Percentiles rank a stretch among this genome's conserved stretches.
Evolutionary conservation across 30 jellyfish, hydroid and myxozoan species (phyloP).

Genomic region (Haliclystus octoradiatus): DNA sequence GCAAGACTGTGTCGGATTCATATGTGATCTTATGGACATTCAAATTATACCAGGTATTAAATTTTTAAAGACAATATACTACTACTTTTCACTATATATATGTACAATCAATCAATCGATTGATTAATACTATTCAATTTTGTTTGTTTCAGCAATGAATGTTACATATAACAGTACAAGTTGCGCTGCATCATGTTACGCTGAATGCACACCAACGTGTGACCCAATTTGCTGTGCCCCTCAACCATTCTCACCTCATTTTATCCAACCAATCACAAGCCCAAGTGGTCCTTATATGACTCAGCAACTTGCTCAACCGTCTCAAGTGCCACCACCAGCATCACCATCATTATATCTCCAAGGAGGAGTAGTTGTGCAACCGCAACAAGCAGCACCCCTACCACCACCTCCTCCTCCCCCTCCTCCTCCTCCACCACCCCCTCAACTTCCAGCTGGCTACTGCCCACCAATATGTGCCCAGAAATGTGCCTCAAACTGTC

Average conservation of each 20-base stretch:
- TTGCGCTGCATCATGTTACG: constrained; percentile 78
- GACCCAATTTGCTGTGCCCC: constrained; percentile 95
- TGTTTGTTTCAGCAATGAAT: constrained; percentile 42
- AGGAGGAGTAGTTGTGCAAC: no score
- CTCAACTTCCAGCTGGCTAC: constrained; percentile 56
- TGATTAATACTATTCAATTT: no score
- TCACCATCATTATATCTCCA: no score
- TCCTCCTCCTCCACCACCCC: constrained; percentile 93
- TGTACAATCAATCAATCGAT: background rate
- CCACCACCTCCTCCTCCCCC: constrained; percentile 69
- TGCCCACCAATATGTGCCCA: no score
- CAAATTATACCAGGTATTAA: constrained; percentile 81
- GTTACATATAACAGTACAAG: constrained; percentile 72
- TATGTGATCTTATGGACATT: constrained; percentile 76
- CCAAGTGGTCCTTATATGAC: no score
- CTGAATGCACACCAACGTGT: constrained; percentile 71
- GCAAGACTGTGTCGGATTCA: constrained; percentile 79
- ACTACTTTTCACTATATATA: background rate
- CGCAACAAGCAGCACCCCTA: no score
- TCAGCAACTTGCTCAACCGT: no score
- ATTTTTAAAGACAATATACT: background rate
- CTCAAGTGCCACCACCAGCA: constrained; percentile 30
- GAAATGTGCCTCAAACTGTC: no score
- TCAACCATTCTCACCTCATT: constrained; percentile 60
- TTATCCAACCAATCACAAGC: constrained; percentile 63